Percentiles rank a stretch among this genome's conserved stretches.
These are phyloP conservation scores for Gymnobelideus leadbeateri DNA, from an alignment of 2,113 vertebrate genomes.

Conservation along the genomic window DNA sequence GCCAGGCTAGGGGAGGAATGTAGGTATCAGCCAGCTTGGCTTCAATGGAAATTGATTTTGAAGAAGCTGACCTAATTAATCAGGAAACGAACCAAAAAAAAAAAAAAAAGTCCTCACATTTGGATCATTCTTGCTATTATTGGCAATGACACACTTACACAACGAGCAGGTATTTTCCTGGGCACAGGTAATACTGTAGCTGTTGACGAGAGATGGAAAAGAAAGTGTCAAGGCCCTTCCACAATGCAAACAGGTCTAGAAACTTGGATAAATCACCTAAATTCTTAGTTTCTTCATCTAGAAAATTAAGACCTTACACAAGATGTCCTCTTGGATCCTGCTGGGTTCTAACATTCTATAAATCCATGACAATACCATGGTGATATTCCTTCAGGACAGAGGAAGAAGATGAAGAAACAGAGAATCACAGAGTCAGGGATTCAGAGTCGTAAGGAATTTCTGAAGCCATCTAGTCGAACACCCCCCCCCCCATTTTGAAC, in stretches of 20 bases:
- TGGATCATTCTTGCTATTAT: constrained; percentile 73
- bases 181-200: background rate
- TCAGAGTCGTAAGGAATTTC: background rate
- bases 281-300: background rate
- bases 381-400: background rate
- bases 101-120: constrained; percentile 59
- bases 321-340: background rate
- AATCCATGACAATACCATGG: background rate
- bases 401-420: background rate
- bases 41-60: constrained; percentile 80
- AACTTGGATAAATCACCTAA: background rate
- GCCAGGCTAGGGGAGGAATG: constrained; percentile 48
- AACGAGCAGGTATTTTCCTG: constrained; percentile 34
- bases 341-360: background rate
- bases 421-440: background rate
- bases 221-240: background rate
- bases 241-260: background rate
- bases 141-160: constrained; percentile 80
- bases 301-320: background rate
- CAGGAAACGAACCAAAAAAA: constrained; percentile 70
- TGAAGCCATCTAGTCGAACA: background rate
- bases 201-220: background rate
- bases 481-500: background rate
- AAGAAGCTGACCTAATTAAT: constrained; percentile 86
- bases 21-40: constrained; percentile 47